A percentile compares a stretch with the other conserved stretches of the same genome.
phyloP scores from a whole-genome alignment of 2,113 vertebrate species.

The Ciconia maguari region DNA sequence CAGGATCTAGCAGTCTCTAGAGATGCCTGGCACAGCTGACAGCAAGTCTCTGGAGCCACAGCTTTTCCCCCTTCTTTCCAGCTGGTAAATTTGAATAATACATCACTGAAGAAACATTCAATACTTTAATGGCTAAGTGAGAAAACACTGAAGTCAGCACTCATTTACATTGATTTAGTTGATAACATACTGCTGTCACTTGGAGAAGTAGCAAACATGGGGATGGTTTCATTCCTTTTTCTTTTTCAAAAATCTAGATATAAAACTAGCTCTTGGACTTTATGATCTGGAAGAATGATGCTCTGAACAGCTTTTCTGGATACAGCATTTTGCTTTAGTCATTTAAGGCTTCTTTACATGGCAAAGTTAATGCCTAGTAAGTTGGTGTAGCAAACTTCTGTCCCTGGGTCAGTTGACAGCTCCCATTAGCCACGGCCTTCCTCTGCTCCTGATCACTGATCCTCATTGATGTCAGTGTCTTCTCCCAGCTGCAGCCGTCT shows the following conservation, averaged over 20 bases:
- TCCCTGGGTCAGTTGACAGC: not conserved
- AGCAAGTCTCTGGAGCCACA: not conserved
- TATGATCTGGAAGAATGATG: not conserved
- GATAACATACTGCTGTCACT: not conserved
- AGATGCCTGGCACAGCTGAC: not conserved
- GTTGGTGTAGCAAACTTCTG: not conserved
- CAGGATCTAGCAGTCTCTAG: not conserved
- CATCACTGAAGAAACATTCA: not conserved
- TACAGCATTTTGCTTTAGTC: not conserved
- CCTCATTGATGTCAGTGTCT: not conserved
- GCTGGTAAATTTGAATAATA: constrained; percentile 27
- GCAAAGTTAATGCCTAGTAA: not conserved
- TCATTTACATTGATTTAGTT: constrained; percentile 22
- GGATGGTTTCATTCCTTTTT: not conserved
- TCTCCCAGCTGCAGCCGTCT: not conserved
- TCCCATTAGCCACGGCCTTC: not conserved
- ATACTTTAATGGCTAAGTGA: constrained; percentile 4
- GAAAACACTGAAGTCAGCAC: constrained; percentile 2
- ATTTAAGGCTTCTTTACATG: not conserved
- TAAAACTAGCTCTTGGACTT: not conserved
- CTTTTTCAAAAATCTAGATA: not conserved
- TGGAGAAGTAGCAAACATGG: not conserved
- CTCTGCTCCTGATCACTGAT: not conserved
- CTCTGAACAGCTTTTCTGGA: not conserved
- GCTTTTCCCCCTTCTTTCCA: not conserved